Evolutionary conservation across 1,140 invertebrate genomes (phyloP), one percentile per base, ranked within the genome.

Genomic region (Lithobius niger): DNA sequence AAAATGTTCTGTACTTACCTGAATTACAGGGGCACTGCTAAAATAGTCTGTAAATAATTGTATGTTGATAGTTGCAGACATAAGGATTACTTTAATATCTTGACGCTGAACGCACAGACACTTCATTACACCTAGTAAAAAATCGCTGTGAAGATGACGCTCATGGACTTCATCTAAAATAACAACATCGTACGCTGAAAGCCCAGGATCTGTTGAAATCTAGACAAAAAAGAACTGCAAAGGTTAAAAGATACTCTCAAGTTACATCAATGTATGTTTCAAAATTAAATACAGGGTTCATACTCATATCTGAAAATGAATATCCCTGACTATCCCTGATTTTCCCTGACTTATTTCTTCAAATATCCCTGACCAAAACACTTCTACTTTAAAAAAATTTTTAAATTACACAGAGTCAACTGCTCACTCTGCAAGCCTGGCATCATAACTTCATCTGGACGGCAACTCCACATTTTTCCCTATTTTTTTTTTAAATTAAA

Each of bases 31-130:
- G 36, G 85, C 84, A 43, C 82, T 75, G 67, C 86, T 82, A 73
- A 98, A 99, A 71, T 95, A 99, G 58, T 82, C 74, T 58, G 79
- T 79, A 71, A 98, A 99, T 1, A 98, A 74, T 60, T 92, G 76
- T 42, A 98, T 84, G 72, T 99, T 99, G 40, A 99, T 97, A 1
- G 96, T 99, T 15, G 96, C 96, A 3, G 93, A 97, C 96, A 99
- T 99, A 0, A 99, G 77, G 18, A 99, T 82, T 3, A 99, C 71
- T 71, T 96, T 96, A 2, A 98, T 69, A 65, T 96, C 82, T 18
- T 74, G 65, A 52, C 86, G 74, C 68, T 85, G 83, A 63, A 84
- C 77, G 42, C 95, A 73, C 3, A 98, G 66, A 67, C 90, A 94
- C 66, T 94, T 93, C 52, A 97, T 77, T 4, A 97, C 80, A 2